phyloP scores from a whole-genome alignment of 2,113 vertebrate species.

The Uria lomvia region DNA sequence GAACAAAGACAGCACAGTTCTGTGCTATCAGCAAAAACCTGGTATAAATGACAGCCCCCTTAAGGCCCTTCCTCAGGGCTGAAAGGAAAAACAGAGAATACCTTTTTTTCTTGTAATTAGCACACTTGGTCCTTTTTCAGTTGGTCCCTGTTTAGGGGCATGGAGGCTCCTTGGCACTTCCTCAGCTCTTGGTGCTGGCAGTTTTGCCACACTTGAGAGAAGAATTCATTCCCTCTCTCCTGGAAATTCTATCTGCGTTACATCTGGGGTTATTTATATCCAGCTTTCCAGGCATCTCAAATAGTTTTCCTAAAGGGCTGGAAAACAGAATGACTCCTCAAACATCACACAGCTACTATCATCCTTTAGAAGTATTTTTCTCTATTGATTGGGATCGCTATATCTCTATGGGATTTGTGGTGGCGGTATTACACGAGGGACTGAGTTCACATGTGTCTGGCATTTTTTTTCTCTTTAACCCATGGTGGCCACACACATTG shows the following conservation, averaged over 20 bases:
- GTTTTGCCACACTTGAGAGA: background rate
- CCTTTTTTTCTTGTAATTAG: background rate
- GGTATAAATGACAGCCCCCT: background rate
- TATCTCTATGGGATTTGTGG: background rate
- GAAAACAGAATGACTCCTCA: background rate
- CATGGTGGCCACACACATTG: background rate
- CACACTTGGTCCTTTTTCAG: background rate
- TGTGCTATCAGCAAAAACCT: background rate
- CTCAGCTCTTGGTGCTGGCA: background rate
- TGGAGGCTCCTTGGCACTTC: background rate
- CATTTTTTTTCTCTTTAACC: background rate
- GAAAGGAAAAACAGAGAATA: background rate
- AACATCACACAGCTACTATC: background rate
- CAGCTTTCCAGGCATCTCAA: background rate
- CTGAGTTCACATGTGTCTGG: background rate
- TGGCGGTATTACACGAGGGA: background rate
- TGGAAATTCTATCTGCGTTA: background rate
- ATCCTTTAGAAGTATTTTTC: background rate
- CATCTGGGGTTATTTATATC: accelerated
- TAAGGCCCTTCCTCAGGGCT: background rate
- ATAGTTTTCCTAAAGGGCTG: background rate
- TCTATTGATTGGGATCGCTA: accelerated
- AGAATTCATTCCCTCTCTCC: background rate
- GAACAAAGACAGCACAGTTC: background rate
- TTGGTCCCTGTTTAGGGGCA: background rate